These are phyloP conservation scores for Ypsolopha sequella DNA, from an alignment of 2,888 invertebrate genomes.

Conservation along the genomic window DNA sequence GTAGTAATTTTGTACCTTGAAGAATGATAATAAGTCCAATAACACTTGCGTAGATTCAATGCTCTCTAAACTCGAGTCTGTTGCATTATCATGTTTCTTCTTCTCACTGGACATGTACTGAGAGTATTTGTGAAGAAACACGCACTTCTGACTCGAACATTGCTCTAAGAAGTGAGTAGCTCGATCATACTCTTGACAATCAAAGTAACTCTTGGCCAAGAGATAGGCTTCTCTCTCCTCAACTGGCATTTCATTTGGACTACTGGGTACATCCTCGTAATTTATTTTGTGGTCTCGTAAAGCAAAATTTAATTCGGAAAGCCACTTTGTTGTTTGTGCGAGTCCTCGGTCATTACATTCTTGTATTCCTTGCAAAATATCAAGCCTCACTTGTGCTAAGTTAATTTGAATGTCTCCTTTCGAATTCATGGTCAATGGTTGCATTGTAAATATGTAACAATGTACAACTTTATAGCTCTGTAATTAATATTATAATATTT, in stretches of 20 bases:
- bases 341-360: constrained; percentile 87
- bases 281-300: constrained; percentile 75
- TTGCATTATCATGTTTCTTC: constrained; percentile 83
- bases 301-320: constrained; percentile 86
- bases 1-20: constrained; percentile 34
- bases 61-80: constrained; percentile 47
- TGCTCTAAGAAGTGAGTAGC: constrained; percentile 84
- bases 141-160: constrained; percentile 77
- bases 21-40: constrained; percentile 52
- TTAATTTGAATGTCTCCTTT: constrained; percentile 55
- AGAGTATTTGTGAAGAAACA: constrained; percentile 89
- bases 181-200: constrained; percentile 91
- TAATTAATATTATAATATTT: too few relatives aligned
- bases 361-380: constrained; percentile 48
- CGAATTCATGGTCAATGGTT: constrained; percentile 35
- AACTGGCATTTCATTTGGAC: constrained; percentile 54
- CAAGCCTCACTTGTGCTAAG: constrained; percentile 51
- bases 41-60: constrained; percentile 54
- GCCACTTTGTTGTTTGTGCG: constrained; percentile 87
- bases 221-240: constrained; percentile 81
- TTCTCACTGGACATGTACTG: constrained; percentile 92
- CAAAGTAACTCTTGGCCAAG: constrained; percentile 90
- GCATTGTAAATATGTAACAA: constrained; percentile 25
- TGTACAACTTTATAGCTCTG: too few relatives aligned
- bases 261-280: constrained; percentile 54